Evolutionary conservation across 2,888 invertebrate genomes (phyloP).

Genomic region (Tortrix viridana): DNA sequence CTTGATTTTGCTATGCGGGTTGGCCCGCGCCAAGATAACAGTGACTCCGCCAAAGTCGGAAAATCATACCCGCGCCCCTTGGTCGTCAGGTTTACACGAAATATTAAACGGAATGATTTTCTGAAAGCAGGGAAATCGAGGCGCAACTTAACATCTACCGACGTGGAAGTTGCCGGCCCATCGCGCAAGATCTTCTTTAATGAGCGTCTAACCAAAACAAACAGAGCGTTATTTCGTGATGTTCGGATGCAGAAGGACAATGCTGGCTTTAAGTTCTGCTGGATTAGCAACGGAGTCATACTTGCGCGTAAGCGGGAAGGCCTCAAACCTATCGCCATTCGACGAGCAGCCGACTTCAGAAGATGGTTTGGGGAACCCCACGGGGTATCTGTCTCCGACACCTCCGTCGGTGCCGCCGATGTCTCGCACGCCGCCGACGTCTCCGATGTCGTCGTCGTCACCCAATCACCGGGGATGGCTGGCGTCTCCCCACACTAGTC

Average conservation of each 20-base stretch:
- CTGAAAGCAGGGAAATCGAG: background rate
- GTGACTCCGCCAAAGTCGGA: background rate
- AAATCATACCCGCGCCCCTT: background rate
- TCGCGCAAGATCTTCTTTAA: background rate
- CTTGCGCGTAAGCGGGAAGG: too few relatives aligned
- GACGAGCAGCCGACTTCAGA: too few relatives aligned
- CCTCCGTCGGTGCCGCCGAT: too few relatives aligned
- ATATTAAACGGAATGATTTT: background rate
- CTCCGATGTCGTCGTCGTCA: too few relatives aligned
- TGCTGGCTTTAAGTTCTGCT: background rate
- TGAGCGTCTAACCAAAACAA: background rate
- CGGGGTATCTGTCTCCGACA: too few relatives aligned
- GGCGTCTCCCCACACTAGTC: background rate
- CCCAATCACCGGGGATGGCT: too few relatives aligned
- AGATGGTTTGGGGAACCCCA: too few relatives aligned
- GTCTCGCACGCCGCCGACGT: too few relatives aligned
- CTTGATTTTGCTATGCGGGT: background rate
- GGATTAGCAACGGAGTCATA: too few relatives aligned
- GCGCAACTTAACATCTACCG: background rate
- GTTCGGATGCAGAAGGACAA: background rate
- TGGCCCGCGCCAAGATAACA: background rate
- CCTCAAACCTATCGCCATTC: too few relatives aligned
- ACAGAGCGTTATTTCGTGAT: constrained; percentile 1
- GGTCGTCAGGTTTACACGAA: background rate
- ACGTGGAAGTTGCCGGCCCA: background rate